Evolutionary conservation across 2,888 invertebrate species (phyloP).

Genomic region (Brenthis daphne): DNA sequence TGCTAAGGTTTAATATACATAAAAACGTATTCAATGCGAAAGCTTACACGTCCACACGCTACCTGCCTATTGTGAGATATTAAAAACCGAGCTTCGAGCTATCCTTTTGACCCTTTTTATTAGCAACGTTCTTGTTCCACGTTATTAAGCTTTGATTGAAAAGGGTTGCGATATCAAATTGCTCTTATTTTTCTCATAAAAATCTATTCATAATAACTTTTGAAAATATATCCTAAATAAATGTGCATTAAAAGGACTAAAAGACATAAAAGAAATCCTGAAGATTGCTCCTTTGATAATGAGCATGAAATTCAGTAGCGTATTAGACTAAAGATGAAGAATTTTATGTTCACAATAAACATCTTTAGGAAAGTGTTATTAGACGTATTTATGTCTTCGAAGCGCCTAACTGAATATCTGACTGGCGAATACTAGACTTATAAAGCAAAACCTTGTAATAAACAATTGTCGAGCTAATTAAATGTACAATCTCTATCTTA

Average conservation of each 20-base stretch:
- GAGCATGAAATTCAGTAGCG: too few species aligned
- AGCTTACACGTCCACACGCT: conserved; percentile 16
- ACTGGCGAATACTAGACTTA: too few species aligned
- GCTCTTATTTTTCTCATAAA: conserved; percentile 28
- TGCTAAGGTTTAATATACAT: conserved; percentile 14
- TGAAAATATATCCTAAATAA: conserved; percentile 29
- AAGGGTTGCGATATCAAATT: conserved; percentile 30
- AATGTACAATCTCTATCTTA: too few species aligned
- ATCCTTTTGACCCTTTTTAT: conserved; percentile 72
- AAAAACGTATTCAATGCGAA: conserved; percentile 14
- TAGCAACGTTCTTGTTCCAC: conserved; percentile 33
- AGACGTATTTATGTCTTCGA: too few species aligned
- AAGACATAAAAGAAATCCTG: too few species aligned
- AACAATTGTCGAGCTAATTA: too few species aligned
- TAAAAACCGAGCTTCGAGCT: conserved; percentile 70
- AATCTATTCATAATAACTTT: conserved; percentile 21
- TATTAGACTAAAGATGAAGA: too few species aligned
- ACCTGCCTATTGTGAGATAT: conserved; percentile 61
- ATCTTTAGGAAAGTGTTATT: too few species aligned
- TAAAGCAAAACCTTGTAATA: too few species aligned
- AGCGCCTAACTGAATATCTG: too few species aligned
- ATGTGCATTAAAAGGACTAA: neutral
- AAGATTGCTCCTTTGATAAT: too few species aligned
- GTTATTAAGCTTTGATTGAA: conserved; percentile 36
- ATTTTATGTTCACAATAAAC: too few species aligned